Evolutionary conservation across 2,888 invertebrate species (phyloP).

Genomic region (Himalopsyche japonica): DNA sequence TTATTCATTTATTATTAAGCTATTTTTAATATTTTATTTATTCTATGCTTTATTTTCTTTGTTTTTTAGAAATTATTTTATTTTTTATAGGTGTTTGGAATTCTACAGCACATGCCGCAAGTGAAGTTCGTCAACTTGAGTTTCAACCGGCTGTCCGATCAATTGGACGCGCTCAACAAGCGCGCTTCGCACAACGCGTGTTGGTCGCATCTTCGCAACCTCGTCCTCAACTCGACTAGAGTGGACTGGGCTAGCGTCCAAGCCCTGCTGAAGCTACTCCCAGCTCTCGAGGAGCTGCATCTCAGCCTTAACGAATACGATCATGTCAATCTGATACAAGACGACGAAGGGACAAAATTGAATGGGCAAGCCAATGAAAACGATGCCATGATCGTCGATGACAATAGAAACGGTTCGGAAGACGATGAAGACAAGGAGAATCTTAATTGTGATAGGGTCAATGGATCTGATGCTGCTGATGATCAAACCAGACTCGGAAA

Average conservation of each 20-base stretch:
- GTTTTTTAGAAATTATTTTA: too few species aligned
- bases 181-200: conserved; percentile 48
- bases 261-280: conserved; percentile 73
- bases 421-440: conserved; percentile 40
- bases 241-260: conserved; percentile 85
- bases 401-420: conserved; percentile 37
- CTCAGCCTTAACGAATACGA: conserved; percentile 88
- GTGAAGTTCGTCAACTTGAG: conserved; percentile 91
- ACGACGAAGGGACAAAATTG: conserved; percentile 42
- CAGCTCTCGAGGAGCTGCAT: conserved; percentile 87
- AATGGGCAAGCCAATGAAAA: neutral
- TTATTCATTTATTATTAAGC: too few species aligned
- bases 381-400: conserved; percentile 17
- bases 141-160: conserved; percentile 80
- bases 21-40: too few species aligned
- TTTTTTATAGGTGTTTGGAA: conserved; percentile 72
- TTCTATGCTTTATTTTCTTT: too few species aligned
- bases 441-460: conserved; percentile 38
- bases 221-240: conserved; percentile 86
- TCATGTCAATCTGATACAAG: conserved; percentile 68
- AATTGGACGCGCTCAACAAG: conserved; percentile 63
- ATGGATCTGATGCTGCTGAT: conserved; percentile 45
- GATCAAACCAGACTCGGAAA: conserved; percentile 35
- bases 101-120: conserved; percentile 84
- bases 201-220: conserved; percentile 69